phyloP scores from a whole-genome alignment of 2,113 vertebrate species.

The Nothocercus nigrocapillus region DNA sequence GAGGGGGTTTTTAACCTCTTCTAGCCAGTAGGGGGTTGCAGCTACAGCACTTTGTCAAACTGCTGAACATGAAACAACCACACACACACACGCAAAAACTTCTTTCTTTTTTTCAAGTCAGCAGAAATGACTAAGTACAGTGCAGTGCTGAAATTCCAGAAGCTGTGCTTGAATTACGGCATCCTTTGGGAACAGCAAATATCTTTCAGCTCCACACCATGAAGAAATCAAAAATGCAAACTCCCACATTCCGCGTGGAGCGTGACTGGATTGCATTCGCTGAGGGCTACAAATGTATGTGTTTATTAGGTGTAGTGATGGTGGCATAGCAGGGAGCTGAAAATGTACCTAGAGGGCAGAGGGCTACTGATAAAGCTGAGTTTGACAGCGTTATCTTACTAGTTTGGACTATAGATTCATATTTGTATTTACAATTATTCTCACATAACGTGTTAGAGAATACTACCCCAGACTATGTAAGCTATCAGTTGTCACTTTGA shows the following conservation, averaged over 20 bases:
- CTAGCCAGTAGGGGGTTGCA: background rate
- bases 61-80: background rate
- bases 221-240: slow-evolving; percentile 56
- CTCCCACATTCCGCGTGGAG: background rate
- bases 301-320: slow-evolving; percentile 21
- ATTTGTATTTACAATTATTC: background rate
- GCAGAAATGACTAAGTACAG: background rate
- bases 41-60: background rate
- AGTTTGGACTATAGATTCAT: accelerated
- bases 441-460: background rate
- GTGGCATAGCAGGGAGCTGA: background rate
- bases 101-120: background rate
- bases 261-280: background rate
- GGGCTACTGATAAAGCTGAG: background rate
- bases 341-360: background rate
- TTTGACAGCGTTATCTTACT: background rate
- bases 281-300: background rate
- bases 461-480: background rate
- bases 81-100: accelerated
- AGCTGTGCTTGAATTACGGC: slow-evolving; percentile 8
- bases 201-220: background rate
- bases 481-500: background rate
- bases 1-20: background rate
- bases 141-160: slow-evolving; percentile 39
- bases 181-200: slow-evolving; percentile 42